Evolutionary conservation across 2,113 vertebrate genomes (phyloP), one percentile per base, ranked within the genome.

Genomic region (Melanostigma gelatinosum): DNA sequence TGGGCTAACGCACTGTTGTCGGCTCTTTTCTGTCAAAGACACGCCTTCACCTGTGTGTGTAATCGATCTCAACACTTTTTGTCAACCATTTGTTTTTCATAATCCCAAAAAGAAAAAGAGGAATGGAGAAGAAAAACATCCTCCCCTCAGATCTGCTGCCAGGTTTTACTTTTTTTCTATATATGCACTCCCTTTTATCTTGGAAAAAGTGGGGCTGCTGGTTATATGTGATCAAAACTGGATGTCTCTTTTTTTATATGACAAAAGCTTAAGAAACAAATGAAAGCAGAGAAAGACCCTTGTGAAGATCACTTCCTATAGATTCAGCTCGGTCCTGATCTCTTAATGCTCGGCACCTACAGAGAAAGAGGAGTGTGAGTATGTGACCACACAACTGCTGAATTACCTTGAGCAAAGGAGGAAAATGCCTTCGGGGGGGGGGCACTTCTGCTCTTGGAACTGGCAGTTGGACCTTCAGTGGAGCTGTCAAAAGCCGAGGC

Each of bases 151-250:
- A 94, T 91, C 75, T 83, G 57, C 64, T 83, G 88, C 88, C 90
- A 92, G 75, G 5, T 13, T 79, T 72, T 65, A 64, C 1, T 38
- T 46, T 58, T 50, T 52, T 22, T 46, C 63, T 52, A 3, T 55
- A 11, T 16, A 46, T 50, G 62, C 24, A 44, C 4, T 36, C 48
- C 1, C 29, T 83, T 89, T 88, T 40, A 81, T 87, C 70, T 64
- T 67, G 27, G 57, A 77, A 62, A 74, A 82, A 55, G 1, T 8
- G 12, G 20, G 5, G 18, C 71, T 68, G 69, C 60, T 34, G 54
- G 80, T 92, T 87, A 42, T 62, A 2, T 20, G 34, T 80, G 92
- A 93, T 95, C 88, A 93, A 92, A 94, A 83, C 73, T 32, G 0
- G 22, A 65, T 24, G 54, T 73, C 36, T 44, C 13, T 4, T 50